These are phyloP conservation scores for Sebastes vulpes DNA, from an alignment of 2,797 vertebrate genomes.

Conservation along the genomic window DNA sequence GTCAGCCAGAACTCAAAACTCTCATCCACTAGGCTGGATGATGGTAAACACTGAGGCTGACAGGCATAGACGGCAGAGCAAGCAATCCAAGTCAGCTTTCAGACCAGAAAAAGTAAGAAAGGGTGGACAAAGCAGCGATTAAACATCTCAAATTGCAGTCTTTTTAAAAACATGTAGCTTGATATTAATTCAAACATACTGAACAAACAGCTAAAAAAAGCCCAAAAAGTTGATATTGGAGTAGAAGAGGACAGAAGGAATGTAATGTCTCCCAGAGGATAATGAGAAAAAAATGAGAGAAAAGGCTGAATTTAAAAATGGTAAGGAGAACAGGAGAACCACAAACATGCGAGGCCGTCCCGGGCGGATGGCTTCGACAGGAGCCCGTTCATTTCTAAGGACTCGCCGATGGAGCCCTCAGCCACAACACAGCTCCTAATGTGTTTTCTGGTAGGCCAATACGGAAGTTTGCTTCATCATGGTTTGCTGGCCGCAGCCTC, in stretches of 20 bases:
- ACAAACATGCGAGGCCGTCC: slow-evolving; percentile 54
- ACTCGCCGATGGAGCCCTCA: slow-evolving; percentile 34
- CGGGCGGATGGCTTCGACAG: slow-evolving; percentile 31
- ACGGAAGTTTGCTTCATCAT: slow-evolving; percentile 40
- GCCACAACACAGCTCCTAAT: slow-evolving; percentile 52
- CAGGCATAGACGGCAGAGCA: neutral
- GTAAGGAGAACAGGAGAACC: slow-evolving; percentile 32
- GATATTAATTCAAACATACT: slow-evolving; percentile 13
- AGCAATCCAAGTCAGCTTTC: slow-evolving; percentile 15
- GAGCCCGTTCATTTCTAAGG: slow-evolving; percentile 47
- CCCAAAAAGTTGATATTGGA: slow-evolving; percentile 34
- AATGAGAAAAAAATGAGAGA: slow-evolving; percentile 38
- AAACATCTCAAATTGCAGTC: slow-evolving; percentile 11
- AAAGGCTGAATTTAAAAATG: slow-evolving; percentile 22
- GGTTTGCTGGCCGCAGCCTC: slow-evolving; percentile 45
- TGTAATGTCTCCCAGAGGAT: slow-evolving; percentile 54
- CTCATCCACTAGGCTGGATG: slow-evolving; percentile 23
- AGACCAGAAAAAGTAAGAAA: neutral
- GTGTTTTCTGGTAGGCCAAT: slow-evolving; percentile 31
- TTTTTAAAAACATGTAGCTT: slow-evolving; percentile 18
- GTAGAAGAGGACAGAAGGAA: slow-evolving; percentile 45
- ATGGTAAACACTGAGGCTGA: slow-evolving; percentile 39
- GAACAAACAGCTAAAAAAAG: neutral
- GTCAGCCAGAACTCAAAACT: slow-evolving; percentile 53
- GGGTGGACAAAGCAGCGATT: neutral